A percentile compares a stretch with the other conserved stretches of the same genome.
These are phyloP conservation scores for Oreochromis niloticus DNA, from an alignment of 2,113 vertebrate species.

Conservation along the genomic window DNA sequence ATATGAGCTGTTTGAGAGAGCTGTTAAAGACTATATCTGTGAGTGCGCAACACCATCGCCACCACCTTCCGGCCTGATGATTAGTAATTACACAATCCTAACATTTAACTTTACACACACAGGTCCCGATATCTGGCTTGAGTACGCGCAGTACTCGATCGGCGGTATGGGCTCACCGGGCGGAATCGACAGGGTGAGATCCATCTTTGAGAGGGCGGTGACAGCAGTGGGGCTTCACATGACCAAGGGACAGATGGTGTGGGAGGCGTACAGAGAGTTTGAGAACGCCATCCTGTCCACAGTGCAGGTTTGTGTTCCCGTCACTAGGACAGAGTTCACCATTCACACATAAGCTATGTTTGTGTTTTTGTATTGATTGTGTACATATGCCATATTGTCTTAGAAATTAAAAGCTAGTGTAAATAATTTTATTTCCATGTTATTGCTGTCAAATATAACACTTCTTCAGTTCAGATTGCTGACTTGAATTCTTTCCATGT, in stretches of 20 bases:
- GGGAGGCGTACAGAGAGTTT: conserved; percentile 95
- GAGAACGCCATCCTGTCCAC: conserved; percentile 90
- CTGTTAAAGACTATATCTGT: conserved; percentile 94
- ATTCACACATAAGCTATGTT: not conserved
- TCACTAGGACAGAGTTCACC: not conserved
- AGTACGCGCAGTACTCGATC: conserved; percentile 94
- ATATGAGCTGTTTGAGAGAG: conserved; percentile 89
- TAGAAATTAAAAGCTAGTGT: not conserved
- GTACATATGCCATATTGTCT: not conserved
- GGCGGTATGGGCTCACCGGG: conserved; percentile 90
- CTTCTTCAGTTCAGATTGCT: not conserved
- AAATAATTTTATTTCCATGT: not conserved
- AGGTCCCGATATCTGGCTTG: conserved; percentile 98
- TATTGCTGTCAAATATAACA: not conserved
- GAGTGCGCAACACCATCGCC: conserved; percentile 52
- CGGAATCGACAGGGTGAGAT: conserved; percentile 85
- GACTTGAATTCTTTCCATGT: not conserved
- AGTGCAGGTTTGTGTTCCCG: conserved; percentile 78
- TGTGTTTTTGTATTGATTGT: not conserved
- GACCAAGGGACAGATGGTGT: conserved; percentile 86
- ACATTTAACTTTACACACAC: not conserved
- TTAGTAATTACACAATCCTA: not conserved
- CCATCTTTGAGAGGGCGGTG: conserved; percentile 86
- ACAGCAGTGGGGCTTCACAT: conserved; percentile 90
- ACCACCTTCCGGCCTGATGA: not conserved